Evolutionary conservation across 2,113 vertebrate species (phyloP), one percentile per base, ranked within the genome.

Genomic region (Hydrochoerus hydrochaeris): DNA sequence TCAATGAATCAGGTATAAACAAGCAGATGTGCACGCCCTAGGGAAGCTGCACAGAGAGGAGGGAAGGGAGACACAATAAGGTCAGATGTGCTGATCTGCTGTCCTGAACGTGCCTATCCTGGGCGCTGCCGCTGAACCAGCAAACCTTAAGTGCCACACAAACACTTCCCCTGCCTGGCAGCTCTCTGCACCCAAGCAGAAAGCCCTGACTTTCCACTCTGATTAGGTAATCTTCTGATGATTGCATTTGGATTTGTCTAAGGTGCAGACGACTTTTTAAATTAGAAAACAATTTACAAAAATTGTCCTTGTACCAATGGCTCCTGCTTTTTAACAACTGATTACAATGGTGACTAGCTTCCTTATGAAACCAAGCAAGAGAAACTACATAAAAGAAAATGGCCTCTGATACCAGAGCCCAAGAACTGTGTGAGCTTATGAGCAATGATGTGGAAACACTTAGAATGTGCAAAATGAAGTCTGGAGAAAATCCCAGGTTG

Each of bases 401-500:
- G 65, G 92, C 17, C 69, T 28, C 69, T 7, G 20, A 75, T 67
- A 84, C 85, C 16, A 1, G 69, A 93, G 80, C 20, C 9, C 22
- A 88, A 93, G 90, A 9, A 57, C 44, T 41, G 1, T 38, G 86
- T 62, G 95, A 22, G 6, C 95, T 88, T 83, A 75, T 46, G 63
- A 65, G 78, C 16, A 1, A 62, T 1, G 44, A 30, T 17, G 84
- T 91, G 67, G 77, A 95, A 95, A 92, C 22, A 38, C 67, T 88
- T 77, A 38, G 62, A 82, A 60, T 46, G 60, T 81, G 14, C 13
- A 84, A 60, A 97, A 81, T 63, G 57, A 95, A 91, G 95, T 20
- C 92, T 89, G 73, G 90, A 90, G 90, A 95, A 95, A 96, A 96
- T 81, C 90, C 93, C 84, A 96, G 78, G 95, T 91, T 96, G 87